Conservation (phyloP, 2,888 invertebrate species). For the Dilophus febrilis region DNA sequence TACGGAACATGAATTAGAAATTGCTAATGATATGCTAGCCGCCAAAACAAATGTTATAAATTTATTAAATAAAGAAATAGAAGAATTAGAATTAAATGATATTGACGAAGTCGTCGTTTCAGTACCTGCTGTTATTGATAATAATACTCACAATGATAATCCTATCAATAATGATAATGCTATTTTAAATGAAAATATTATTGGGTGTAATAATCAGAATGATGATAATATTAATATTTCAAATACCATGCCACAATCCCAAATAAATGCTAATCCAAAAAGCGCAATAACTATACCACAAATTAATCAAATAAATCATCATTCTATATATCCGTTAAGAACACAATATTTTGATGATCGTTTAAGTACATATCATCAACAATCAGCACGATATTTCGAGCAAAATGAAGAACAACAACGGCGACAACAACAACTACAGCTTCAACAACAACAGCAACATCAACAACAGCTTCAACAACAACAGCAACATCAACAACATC, state of each 20-base stretch:
- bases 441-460: not conserved
- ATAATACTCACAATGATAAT: too few species aligned
- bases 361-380: not conserved
- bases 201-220: not conserved
- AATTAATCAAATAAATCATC: not conserved
- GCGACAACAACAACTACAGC: not conserved
- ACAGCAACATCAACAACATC: not conserved
- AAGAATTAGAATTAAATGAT: conserved; percentile 22
- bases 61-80: conserved; percentile 35
- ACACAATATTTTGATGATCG: not conserved
- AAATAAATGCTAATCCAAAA: not conserved
- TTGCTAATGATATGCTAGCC: conserved; percentile 36
- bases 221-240: not conserved
- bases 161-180: too few species aligned
- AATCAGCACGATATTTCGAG: too few species aligned
- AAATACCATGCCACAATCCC: not conserved
- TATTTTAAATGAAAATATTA: too few species aligned
- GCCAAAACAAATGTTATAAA: conserved; percentile 36
- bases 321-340: not conserved
- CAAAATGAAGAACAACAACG: not conserved
- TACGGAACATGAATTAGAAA: conserved; percentile 33
- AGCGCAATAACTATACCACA: not conserved
- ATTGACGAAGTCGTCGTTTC: conserved; percentile 17
- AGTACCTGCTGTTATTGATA: not conserved
- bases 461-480: not conserved